Evolutionary conservation across 2,888 invertebrate species (phyloP).

Genomic region (Pherbina coryleti): DNA sequence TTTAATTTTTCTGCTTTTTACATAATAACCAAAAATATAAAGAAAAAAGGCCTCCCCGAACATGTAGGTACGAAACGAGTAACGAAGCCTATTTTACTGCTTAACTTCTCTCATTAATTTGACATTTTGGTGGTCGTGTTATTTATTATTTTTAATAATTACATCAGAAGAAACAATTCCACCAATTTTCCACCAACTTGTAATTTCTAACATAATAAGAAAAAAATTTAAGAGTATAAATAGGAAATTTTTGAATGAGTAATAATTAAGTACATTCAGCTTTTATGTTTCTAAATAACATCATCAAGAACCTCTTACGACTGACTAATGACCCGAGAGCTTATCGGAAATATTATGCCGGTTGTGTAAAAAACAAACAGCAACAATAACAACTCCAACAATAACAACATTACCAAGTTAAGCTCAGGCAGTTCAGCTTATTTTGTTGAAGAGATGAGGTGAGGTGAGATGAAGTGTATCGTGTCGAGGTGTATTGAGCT

Average conservation of each 20-base stretch:
- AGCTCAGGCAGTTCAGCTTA: neutral
- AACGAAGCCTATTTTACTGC: too few relatives aligned
- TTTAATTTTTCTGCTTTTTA: too few relatives aligned
- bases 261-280: neutral
- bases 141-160: too few relatives aligned
- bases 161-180: too few relatives aligned
- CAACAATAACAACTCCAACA: constrained; percentile 2
- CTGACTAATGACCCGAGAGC: constrained; percentile 5
- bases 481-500: neutral
- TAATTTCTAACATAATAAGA: too few relatives aligned
- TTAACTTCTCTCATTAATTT: too few relatives aligned
- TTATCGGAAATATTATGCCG: constrained; percentile 24
- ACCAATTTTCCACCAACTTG: too few relatives aligned
- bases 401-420: neutral
- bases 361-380: constrained; percentile 14
- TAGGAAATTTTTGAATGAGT: neutral
- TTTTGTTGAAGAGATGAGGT: neutral
- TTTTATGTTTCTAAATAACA: neutral
- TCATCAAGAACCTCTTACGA: neutral
- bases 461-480: neutral
- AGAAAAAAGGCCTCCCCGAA: too few relatives aligned
- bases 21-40: too few relatives aligned
- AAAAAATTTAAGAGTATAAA: too few relatives aligned
- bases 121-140: too few relatives aligned
- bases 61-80: too few relatives aligned